Evolutionary conservation across 2,888 invertebrate species (phyloP), one percentile per base, ranked within the genome.

Genomic region (Syrista parreyssii): DNA sequence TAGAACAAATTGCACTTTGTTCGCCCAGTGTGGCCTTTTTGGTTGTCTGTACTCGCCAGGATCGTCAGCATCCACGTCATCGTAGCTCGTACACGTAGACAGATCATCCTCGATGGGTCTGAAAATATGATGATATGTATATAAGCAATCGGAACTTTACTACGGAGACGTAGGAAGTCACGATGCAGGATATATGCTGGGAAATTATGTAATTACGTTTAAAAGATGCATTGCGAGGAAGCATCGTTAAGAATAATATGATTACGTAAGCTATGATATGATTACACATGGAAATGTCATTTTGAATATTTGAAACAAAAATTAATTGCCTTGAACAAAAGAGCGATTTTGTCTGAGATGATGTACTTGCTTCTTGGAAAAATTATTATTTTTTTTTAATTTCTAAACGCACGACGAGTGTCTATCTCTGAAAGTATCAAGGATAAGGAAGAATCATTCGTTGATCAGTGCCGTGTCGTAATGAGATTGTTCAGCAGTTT

Each of bases 1-100:
- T 86, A 97, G 93, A 76, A 97, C 96, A 90, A 97, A 97, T 92
- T 97, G 97, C 87, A 96, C 94, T 92, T 97, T 97, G 92, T 96
- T 97, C 79, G 95, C 95, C 97, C 97, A 97, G 89, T 96, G 96
- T 76, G 96, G 96, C 87, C 96, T 93, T 85, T 96, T 93, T 9
- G 96, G 96, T 89, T 96, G 96, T 81, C 95, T 92, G 89, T 95
- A 94, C 80, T 90, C 89, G 15, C 86, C 84, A 34, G 85, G 85
- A 81, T 90, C 90, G 36, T 94, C 94, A 71, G 93, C 94, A 81
- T 94, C 94, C 15, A 94, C 94, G 85, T 95, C 95, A 83, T 95
- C 95, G 89, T 94, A 95, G 89, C 96, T 96, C 85, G 96, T 96
- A 83, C 95, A 95, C 79, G 96, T 96, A 76, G 94, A 95, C 35